Evolutionary conservation across 2,113 vertebrate species (phyloP).

Genomic region (Anas platyrhynchos): DNA sequence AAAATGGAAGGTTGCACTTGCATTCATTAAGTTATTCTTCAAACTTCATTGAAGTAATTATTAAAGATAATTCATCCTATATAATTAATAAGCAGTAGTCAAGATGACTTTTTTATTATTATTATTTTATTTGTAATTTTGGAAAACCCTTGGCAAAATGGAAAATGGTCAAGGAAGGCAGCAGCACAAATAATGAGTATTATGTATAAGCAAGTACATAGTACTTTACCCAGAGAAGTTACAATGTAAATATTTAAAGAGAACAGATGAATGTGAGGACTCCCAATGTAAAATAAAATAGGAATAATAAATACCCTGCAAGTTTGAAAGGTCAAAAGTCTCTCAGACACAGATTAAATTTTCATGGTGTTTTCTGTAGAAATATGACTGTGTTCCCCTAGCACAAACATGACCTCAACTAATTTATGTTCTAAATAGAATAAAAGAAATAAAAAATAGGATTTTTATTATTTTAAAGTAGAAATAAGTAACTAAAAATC

Average conservation of each 20-base stretch:
- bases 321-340: constrained; percentile 68
- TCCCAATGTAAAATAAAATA: constrained; percentile 47
- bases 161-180: background rate
- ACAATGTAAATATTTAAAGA: constrained; percentile 66
- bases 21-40: constrained; percentile 28
- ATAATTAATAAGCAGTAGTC: constrained; percentile 10
- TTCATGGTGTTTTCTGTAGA: constrained; percentile 61
- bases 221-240: background rate
- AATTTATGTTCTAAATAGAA: constrained; percentile 50
- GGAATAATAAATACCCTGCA: constrained; percentile 55
- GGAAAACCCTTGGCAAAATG: background rate
- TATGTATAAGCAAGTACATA: background rate
- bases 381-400: constrained; percentile 31
- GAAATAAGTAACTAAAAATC: constrained; percentile 6
- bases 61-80: constrained; percentile 21
- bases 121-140: background rate
- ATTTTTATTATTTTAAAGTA: constrained; percentile 14
- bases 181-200: constrained; percentile 2
- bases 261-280: constrained; percentile 48
- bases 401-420: constrained; percentile 50
- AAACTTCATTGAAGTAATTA: background rate
- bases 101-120: background rate
- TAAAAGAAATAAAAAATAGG: background rate
- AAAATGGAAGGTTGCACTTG: background rate
- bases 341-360: constrained; percentile 65